phyloP scores from a whole-genome alignment of 2,797 vertebrate genomes.

The Dryobates pubescens region DNA sequence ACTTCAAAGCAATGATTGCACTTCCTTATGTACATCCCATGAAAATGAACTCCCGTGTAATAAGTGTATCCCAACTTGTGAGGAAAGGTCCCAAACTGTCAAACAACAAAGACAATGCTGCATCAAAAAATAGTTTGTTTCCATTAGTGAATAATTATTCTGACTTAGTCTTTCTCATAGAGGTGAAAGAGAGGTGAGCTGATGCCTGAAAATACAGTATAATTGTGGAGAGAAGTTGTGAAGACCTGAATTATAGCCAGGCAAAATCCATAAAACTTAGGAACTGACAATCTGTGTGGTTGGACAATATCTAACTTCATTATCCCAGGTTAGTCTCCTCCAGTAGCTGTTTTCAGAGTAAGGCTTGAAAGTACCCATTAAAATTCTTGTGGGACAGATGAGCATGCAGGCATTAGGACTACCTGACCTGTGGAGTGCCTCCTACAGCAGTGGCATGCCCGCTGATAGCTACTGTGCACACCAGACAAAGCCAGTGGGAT shows the following conservation, averaged over 20 bases:
- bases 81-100: constrained; percentile 13
- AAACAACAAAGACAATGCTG: constrained; percentile 18
- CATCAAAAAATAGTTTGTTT: not conserved
- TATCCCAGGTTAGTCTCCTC: not conserved
- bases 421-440: not conserved
- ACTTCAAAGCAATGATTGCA: not conserved
- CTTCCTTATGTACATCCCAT: not conserved
- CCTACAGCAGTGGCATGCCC: fast-evolving
- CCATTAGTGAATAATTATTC: not conserved
- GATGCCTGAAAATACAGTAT: not conserved
- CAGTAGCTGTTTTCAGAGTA: not conserved
- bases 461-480: not conserved
- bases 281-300: not conserved
- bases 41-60: constrained; percentile 21
- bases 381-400: not conserved
- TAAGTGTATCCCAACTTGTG: constrained; percentile 3
- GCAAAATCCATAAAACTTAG: not conserved
- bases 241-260: not conserved
- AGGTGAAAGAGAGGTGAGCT: not conserved
- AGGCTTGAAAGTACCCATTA: not conserved
- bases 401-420: not conserved
- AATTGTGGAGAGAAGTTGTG: not conserved
- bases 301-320: not conserved
- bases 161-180: not conserved
- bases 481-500: not conserved